Base-by-base conservation (phyloP, 1,140 invertebrate genomes). In the Micrasema minimum region DNA sequence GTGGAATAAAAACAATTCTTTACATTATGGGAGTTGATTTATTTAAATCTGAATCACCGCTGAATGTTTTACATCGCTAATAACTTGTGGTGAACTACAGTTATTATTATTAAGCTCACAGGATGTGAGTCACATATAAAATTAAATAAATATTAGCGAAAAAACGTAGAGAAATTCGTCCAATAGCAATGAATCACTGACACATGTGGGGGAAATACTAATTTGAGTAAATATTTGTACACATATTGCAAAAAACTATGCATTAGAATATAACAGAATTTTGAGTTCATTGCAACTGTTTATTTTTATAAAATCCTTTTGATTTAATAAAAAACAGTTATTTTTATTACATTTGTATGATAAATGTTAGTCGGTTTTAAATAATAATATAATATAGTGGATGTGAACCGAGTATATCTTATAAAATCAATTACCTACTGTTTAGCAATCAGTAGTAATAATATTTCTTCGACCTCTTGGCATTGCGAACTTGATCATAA, bases 81-180 rank as follows among this genome's bases (percentile, higher is more conserved):
- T 20, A 53, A 16, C 50, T 53, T 22, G 37, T 41, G 55, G 55
- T 22, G 12, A 53, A 53, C 11, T 31, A 53, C 26, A 53, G 23
- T 22, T 51, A 23, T 20, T 20, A 53, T 35, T 14, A 53, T 53
- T 11, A 26, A 14, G 50, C 9, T 14, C 35, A 38, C 55, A 59
- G 55, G 55, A 59, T 59, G 37, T 59, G 55, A 59, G n/a, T 59
- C 55, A 59, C 14, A 11, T n/a, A 38, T n/a, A n/a, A n/a, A 31
- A 55, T 14, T 31, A 14, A 22, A 51, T 22, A 23, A 35, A 31
- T 48, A 48, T 22, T 31, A 11, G 46, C 18, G 14, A 48, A 48
- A 48, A 31, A 31, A 31, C 26, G 7, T 31, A 31, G 46, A 48
- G 11, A 48, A 48, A 48, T 48, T 48, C 18, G 14, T 48, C 46